phyloP scores from a whole-genome alignment of 2,888 invertebrate genomes.

The Polylopha cassiicola region DNA sequence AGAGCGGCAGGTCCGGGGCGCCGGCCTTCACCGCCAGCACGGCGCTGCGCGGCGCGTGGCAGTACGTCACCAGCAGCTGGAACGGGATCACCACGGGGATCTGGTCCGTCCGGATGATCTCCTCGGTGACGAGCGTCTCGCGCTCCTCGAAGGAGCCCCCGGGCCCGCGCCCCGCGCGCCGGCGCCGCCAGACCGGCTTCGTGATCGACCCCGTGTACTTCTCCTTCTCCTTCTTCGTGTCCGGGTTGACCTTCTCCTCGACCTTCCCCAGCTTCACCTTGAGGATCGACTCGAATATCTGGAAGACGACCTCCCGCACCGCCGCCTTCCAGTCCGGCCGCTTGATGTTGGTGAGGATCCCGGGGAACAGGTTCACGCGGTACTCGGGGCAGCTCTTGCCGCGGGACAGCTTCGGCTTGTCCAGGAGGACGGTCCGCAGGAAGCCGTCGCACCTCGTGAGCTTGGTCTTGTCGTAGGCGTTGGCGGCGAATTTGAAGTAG shows the following conservation, averaged over 20 bases:
- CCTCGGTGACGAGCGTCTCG: slow-evolving; percentile 44
- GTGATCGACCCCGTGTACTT: slow-evolving; percentile 36
- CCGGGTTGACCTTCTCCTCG: slow-evolving; percentile 35
- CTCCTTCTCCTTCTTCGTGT: slow-evolving; percentile 38
- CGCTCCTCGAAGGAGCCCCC: slow-evolving; percentile 35
- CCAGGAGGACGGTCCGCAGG: slow-evolving; percentile 40
- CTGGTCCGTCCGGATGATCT: slow-evolving; percentile 36
- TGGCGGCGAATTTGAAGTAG: slow-evolving; percentile 46
- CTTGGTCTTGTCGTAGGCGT: slow-evolving; percentile 40
- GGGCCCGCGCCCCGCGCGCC: slow-evolving; percentile 40
- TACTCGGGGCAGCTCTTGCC: slow-evolving; percentile 36
- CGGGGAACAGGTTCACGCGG: slow-evolving; percentile 39
- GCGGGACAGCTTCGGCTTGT: slow-evolving; percentile 40
- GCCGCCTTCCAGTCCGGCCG: slow-evolving; percentile 46
- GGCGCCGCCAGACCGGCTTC: slow-evolving; percentile 45
- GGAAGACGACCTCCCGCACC: slow-evolving; percentile 33
- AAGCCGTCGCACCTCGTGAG: slow-evolving; percentile 34
- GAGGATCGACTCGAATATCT: slow-evolving; percentile 46
- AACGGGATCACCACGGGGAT: slow-evolving; percentile 36
- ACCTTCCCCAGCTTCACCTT: slow-evolving; percentile 36
- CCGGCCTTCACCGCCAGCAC: slow-evolving; percentile 30
- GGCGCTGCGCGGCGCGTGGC: slow-evolving; percentile 31
- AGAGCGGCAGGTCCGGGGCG: slow-evolving; percentile 37
- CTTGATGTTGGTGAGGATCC: slow-evolving; percentile 32
- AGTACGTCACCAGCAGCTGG: slow-evolving; percentile 37